Base-by-base conservation (phyloP, 2,797 vertebrate species). In the Sebastes miniatus region DNA sequence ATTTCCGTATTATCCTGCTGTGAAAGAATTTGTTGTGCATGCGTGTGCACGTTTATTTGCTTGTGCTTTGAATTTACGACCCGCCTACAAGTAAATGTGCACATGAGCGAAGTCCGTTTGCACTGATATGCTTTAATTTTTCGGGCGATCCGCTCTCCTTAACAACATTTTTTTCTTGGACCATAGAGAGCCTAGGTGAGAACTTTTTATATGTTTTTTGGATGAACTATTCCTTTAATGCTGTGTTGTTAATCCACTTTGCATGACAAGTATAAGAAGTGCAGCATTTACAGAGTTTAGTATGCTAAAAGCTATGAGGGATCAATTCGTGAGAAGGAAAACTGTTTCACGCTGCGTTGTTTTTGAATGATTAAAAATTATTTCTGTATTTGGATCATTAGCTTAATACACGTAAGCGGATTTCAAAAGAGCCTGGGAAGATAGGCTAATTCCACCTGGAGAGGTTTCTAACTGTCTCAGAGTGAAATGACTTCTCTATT, bases 361-460 rank as follows among this genome's bases (percentile, higher is more conserved):
- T 88, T 80, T 82, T 34, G 54, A 74, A 56, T 56, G 61, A 76
- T 75, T 79, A 66, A 80, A 90, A 83, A 88, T 77, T 3, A 81
- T 81, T 83, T 69, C 20, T 14, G 63, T 61, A 59, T 88, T 81
- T 73, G 85, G 78, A 86, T 89, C 82, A 86, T 88, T 87, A 88
- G 75, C 66, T 80, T 77, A 86, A 85, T 87, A 80, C 66, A 86
- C 12, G 6, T 84, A 87, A 89, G 87, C 25, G 34, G 86, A 89
- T 92, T 89, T 86, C 20, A 83, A 74, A 85, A 77, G 69, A 73
- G 82, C 88, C 76, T 76, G 24, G 24, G 64, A 81, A 84, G 76
- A 91, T 81, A 78, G 63, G 29, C 31, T 91, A 86, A 90, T 85
- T 91, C 87, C 78, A 88, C 85, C 82, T 88, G 84, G 80, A 83